Percentiles rank a stretch among this genome's conserved stretches.
Conservation (phyloP, 1,140 invertebrate genomes). For the Cyclargus thomasi region DNA sequence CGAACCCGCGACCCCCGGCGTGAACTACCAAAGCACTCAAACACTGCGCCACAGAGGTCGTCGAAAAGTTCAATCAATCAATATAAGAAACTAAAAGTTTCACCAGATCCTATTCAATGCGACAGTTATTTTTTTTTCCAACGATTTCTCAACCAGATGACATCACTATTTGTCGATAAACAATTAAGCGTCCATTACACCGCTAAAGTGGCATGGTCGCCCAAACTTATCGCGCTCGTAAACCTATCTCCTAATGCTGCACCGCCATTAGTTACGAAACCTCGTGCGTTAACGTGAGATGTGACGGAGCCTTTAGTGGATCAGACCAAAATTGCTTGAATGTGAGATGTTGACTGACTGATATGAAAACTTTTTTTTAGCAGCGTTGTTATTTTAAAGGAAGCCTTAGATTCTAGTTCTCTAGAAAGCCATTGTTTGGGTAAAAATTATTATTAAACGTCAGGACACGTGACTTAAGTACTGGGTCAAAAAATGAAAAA, state of each 20-base stretch:
- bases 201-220: constrained; percentile 3
- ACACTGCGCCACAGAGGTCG: too few species aligned
- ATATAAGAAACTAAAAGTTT: neutral
- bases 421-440: too few species aligned
- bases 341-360: too few species aligned
- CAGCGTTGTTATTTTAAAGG: too few species aligned
- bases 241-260: constrained; percentile 62
- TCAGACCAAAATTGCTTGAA: neutral
- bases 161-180: constrained; percentile 7
- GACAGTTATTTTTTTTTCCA: neutral
- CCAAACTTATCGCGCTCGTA: constrained; percentile 34
- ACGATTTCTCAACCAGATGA: constrained; percentile 12
- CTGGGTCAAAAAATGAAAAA: too few species aligned
- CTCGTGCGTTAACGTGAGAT: constrained; percentile 19
- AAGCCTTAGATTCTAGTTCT: too few species aligned
- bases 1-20: too few species aligned
- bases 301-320: constrained; percentile 17
- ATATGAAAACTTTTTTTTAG: too few species aligned
- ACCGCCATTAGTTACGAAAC: constrained; percentile 64
- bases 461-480: too few species aligned
- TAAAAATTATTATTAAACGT: too few species aligned
- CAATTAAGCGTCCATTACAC: constrained; percentile 22
- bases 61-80: too few species aligned
- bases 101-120: neutral
- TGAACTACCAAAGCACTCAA: too few species aligned